Conservation (phyloP, 2,113 vertebrate genomes). For the Eleginops maclovinus region DNA sequence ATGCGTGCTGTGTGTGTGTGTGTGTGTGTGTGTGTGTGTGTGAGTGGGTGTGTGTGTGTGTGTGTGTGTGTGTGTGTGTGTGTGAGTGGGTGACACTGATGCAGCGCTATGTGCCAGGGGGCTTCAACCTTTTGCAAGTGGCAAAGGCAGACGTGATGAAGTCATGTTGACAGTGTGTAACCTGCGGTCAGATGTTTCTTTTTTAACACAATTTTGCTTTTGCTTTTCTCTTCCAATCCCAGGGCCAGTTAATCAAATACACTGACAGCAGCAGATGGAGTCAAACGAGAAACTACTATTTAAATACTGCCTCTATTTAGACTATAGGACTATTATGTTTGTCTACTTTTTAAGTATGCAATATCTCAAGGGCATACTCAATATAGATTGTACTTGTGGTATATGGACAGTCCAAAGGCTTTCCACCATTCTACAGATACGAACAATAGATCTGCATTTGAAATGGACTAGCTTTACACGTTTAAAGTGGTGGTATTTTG, state of each 20-base stretch:
- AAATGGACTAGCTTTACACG: too few relatives aligned
- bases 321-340: neutral
- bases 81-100: conserved; percentile 57
- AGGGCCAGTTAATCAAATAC: conserved; percentile 54
- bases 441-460: too few relatives aligned
- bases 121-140: conserved; percentile 82
- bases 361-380: too few relatives aligned
- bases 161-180: conserved; percentile 77
- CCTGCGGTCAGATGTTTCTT: conserved; percentile 66
- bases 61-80: conserved; percentile 9
- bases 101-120: conserved; percentile 63
- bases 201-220: conserved; percentile 68
- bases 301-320: neutral
- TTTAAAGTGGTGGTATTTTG: too few relatives aligned
- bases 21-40: conserved; percentile 6
- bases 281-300: neutral
- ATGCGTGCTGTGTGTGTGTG: neutral
- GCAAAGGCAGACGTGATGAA: conserved; percentile 83
- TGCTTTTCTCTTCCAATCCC: conserved; percentile 63
- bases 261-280: conserved; percentile 27
- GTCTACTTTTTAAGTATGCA: too few relatives aligned
- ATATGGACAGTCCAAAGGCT: too few relatives aligned
- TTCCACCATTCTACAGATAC: too few relatives aligned
- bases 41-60: neutral
- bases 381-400: too few relatives aligned